These are phyloP conservation scores for Recurvirostra avosetta DNA, from an alignment of 2,113 vertebrate species.

Conservation along the genomic window DNA sequence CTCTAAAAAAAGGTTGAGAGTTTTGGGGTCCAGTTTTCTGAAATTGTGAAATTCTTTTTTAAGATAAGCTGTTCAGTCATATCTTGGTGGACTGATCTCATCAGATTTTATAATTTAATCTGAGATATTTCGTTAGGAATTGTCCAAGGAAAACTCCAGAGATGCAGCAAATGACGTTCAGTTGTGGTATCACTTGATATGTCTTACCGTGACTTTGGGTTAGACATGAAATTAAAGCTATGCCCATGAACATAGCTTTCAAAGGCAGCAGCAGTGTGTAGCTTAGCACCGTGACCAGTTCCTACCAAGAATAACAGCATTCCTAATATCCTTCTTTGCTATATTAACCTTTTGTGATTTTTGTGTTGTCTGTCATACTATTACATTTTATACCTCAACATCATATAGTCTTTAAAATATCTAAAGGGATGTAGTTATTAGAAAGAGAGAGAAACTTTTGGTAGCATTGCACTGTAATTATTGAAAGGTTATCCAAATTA, in stretches of 20 bases:
- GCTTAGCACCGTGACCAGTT: rapidly evolving
- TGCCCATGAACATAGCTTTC: rapidly evolving
- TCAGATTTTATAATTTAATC: background rate
- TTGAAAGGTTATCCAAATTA: background rate
- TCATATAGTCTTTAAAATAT: background rate
- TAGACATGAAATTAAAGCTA: background rate
- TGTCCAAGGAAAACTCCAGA: background rate
- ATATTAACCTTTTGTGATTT: background rate
- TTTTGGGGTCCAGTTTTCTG: background rate
- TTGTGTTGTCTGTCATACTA: background rate
- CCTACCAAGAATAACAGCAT: background rate
- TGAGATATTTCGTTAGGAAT: background rate
- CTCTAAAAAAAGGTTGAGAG: background rate
- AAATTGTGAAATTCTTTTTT: background rate
- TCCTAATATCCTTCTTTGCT: background rate
- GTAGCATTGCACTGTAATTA: background rate
- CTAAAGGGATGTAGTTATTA: background rate
- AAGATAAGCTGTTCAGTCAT: rapidly evolving
- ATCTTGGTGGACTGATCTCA: background rate
- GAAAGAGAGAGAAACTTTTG: background rate
- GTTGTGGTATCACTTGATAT: background rate
- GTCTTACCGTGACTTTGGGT: background rate
- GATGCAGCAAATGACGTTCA: background rate
- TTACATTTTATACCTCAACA: background rate
- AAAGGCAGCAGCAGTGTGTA: background rate